Evolutionary conservation across 1,140 invertebrate species (phyloP), one percentile per base, ranked within the genome.

Genomic region (Agrilus planipennis): DNA sequence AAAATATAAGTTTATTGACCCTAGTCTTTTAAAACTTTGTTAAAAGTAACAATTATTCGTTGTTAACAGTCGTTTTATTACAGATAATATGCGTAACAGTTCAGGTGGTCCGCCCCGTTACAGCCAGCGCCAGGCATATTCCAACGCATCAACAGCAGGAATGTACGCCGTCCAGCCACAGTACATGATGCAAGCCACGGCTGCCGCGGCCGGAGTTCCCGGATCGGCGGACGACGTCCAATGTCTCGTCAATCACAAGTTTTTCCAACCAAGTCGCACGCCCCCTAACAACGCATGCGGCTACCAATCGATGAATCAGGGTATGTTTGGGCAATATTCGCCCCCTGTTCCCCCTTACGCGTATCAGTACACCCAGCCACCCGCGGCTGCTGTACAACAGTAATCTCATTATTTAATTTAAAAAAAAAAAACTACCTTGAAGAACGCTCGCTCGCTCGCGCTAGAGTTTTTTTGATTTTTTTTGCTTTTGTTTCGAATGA

Each of bases 231-330:
- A 65, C 41, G 57, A 65, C n/a, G 69, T 75, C 25, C 72, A 75
- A 36, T 69, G 65, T 12, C 58, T 75, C 21, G 67, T 75, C 31
- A 75, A 70, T 53, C 73, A 70, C 57, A 76, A 75, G 47, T 76
- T 75, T 61, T 76, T 75, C 67, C 73, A 75, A 50, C 69, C 65
- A 40, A 65, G 70, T 36, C 62, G 72, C 4, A 67, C 70, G 0
- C 62, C 61, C 37, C 60, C 65, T 1, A 60, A 67, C 9, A 72
- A 70, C 31, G 67, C 70, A 1, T 75, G 72, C 47, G 72, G 72
- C 12, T 75, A 72, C 41, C 73, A 74, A 40, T 73, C 69, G 5
- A 66, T 72, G 62, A 68, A 65, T 34, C 71, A 69, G 42, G 57
- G 64, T 21, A 62, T 69, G 2, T 73, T 68, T 48, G 67, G 63